These are phyloP conservation scores for Apotomis capreana DNA, from an alignment of 2,888 invertebrate genomes.

Conservation along the genomic window DNA sequence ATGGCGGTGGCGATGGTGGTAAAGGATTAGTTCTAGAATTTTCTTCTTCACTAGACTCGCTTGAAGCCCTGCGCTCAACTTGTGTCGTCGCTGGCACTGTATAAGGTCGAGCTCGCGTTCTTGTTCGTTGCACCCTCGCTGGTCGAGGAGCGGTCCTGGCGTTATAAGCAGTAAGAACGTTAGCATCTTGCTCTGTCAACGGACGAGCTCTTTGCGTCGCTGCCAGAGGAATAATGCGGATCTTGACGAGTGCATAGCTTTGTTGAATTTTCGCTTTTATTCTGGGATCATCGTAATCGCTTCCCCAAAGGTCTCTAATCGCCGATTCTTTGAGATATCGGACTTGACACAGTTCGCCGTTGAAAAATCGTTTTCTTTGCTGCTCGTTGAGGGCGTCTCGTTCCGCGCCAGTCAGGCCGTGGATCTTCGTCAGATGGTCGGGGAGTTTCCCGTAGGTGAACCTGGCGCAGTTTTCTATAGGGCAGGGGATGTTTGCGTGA, in stretches of 20 bases:
- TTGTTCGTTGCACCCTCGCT: constrained; percentile 61
- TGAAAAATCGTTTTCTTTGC: constrained; percentile 79
- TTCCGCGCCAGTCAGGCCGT: constrained; percentile 78
- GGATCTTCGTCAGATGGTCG: constrained; percentile 79
- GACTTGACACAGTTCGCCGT: constrained; percentile 81
- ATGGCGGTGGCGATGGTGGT: constrained; percentile 76
- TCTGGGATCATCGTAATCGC: constrained; percentile 77
- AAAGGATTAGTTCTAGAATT: constrained; percentile 67
- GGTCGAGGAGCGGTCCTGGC: constrained; percentile 78
- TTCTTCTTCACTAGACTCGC: constrained; percentile 80
- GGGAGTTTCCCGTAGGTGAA: constrained; percentile 81
- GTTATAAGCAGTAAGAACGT: constrained; percentile 79
- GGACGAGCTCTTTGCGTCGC: constrained; percentile 77
- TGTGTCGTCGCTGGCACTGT: constrained; percentile 65
- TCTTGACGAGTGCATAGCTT: constrained; percentile 78
- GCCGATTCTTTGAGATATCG: constrained; percentile 79
- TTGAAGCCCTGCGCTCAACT: constrained; percentile 69
- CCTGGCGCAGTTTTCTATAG: constrained; percentile 80
- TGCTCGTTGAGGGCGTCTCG: constrained; percentile 79
- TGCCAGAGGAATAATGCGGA: constrained; percentile 77
- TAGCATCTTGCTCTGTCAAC: constrained; percentile 79
- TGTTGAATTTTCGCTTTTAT: constrained; percentile 79
- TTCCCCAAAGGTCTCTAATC: constrained; percentile 80
- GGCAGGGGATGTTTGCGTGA: constrained; percentile 81
- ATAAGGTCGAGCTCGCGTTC: constrained; percentile 71